Percentiles rank a stretch among this genome's conserved stretches.
phyloP scores from a whole-genome alignment of 2,888 invertebrate species.

The Apodemia duryi region DNA sequence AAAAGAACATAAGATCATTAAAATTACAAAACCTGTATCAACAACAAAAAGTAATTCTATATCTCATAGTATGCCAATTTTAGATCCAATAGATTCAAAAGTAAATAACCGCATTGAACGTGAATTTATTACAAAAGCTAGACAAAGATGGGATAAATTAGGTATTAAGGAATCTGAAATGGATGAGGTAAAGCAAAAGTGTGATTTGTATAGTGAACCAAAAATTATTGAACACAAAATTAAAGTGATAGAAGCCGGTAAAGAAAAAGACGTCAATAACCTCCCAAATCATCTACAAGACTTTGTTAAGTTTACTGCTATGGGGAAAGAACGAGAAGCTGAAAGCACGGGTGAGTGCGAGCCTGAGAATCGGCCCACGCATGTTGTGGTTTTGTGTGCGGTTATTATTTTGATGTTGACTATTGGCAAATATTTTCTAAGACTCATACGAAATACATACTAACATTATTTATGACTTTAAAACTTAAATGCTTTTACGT shows the following conservation, averaged over 20 bases:
- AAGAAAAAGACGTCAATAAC: constrained; percentile 80
- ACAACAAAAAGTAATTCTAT: constrained; percentile 37
- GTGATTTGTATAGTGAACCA: constrained; percentile 58
- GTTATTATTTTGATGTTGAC: constrained; percentile 69
- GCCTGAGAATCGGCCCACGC: constrained; percentile 60
- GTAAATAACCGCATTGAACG: constrained; percentile 81
- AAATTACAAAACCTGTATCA: constrained; percentile 81
- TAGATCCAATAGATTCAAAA: constrained; percentile 57
- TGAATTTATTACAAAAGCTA: constrained; percentile 88
- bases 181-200: constrained; percentile 58
- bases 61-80: constrained; percentile 46
- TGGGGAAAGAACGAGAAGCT: constrained; percentile 76
- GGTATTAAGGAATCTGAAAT: constrained; percentile 83
- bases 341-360: constrained; percentile 71
- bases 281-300: constrained; percentile 89
- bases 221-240: constrained; percentile 72
- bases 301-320: constrained; percentile 83
- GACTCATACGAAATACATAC: constrained; percentile 55
- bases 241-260: constrained; percentile 83
- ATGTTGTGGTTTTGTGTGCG: constrained; percentile 73
- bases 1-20: constrained; percentile 89
- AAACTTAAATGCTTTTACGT: neutral
- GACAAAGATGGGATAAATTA: constrained; percentile 84
- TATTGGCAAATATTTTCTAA: constrained; percentile 59
- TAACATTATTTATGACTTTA: constrained; percentile 31